These are phyloP conservation scores for Drosophila meridionalis DNA, from an alignment of 2,888 invertebrate species.

Conservation along the genomic window DNA sequence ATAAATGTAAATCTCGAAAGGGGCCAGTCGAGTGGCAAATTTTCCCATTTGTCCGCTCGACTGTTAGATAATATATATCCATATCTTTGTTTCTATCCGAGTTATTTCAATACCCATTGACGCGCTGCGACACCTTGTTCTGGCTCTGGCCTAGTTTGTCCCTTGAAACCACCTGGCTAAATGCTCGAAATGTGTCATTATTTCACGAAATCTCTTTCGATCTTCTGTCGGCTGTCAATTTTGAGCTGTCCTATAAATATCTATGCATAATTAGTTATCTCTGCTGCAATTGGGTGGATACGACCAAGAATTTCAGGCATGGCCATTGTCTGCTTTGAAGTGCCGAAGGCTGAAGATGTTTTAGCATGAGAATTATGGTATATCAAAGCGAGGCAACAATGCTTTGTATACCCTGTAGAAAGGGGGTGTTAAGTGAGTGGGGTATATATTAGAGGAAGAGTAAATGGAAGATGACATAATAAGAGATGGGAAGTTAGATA, in stretches of 20 bases:
- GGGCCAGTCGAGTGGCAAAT: neutral
- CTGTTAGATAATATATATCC: neutral
- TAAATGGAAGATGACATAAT: neutral
- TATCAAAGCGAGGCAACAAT: neutral
- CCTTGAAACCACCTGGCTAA: slow-evolving; percentile 49
- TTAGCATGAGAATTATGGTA: neutral
- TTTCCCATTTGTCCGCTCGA: neutral
- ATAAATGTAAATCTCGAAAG: slow-evolving; percentile 6
- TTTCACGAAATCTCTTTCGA: slow-evolving; percentile 23
- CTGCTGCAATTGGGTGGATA: slow-evolving; percentile 11
- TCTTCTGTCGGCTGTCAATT: slow-evolving; percentile 24
- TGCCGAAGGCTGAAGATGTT: neutral
- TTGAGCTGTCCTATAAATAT: slow-evolving; percentile 24
- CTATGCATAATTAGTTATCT: slow-evolving; percentile 22
- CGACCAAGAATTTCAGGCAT: slow-evolving; percentile 2
- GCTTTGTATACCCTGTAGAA: neutral
- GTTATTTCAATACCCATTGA: slow-evolving; percentile 7
- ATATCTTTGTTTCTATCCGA: neutral
- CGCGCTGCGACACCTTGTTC: neutral
- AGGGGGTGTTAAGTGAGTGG: neutral
- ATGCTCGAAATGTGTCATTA: slow-evolving; percentile 14
- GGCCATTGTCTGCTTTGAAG: slow-evolving; percentile 4
- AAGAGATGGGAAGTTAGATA: neutral
- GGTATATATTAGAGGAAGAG: neutral
- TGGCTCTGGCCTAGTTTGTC: neutral